These are phyloP conservation scores for Atrina japonica DNA, from an alignment of 2,888 invertebrate genomes.

Conservation along the genomic window DNA sequence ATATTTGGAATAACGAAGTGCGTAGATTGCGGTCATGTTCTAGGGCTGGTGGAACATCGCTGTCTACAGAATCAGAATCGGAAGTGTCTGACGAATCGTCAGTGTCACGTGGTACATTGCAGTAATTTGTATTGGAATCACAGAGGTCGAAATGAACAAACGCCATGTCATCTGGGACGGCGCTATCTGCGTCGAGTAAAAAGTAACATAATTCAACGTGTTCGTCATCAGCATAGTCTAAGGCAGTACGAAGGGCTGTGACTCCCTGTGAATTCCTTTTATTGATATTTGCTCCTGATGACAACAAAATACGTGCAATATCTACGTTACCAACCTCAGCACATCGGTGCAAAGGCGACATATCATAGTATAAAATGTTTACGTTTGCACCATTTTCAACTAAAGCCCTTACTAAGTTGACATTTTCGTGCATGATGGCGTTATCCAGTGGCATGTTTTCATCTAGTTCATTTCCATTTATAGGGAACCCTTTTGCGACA, in stretches of 20 bases:
- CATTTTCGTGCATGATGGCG: constrained; percentile 24
- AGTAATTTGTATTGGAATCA: too few species aligned
- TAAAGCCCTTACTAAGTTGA: constrained; percentile 16
- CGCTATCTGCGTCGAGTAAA: constrained; percentile 50
- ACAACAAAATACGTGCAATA: constrained; percentile 49
- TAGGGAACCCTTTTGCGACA: constrained; percentile 1
- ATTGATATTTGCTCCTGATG: constrained; percentile 52
- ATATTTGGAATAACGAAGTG: too few species aligned
- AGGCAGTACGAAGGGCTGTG: constrained; percentile 49
- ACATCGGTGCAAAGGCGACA: constrained; percentile 40
- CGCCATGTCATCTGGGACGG: constrained; percentile 4
- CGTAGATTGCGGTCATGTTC: too few species aligned
- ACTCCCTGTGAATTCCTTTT: constrained; percentile 25
- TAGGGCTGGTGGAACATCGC: too few species aligned
- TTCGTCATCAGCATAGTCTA: constrained; percentile 41
- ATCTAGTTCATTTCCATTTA: background rate
- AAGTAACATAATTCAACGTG: constrained; percentile 49
- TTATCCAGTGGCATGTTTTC: constrained; percentile 1
- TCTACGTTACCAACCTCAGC: constrained; percentile 38
- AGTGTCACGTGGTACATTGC: too few species aligned
- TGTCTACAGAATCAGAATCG: too few species aligned
- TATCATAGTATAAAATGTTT: constrained; percentile 12
- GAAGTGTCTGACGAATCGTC: too few species aligned
- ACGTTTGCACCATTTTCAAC: constrained; percentile 21
- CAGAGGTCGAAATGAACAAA: too few species aligned